Conservation (phyloP, 1,140 invertebrate species). For the Neocloeon triangulifer region DNA sequence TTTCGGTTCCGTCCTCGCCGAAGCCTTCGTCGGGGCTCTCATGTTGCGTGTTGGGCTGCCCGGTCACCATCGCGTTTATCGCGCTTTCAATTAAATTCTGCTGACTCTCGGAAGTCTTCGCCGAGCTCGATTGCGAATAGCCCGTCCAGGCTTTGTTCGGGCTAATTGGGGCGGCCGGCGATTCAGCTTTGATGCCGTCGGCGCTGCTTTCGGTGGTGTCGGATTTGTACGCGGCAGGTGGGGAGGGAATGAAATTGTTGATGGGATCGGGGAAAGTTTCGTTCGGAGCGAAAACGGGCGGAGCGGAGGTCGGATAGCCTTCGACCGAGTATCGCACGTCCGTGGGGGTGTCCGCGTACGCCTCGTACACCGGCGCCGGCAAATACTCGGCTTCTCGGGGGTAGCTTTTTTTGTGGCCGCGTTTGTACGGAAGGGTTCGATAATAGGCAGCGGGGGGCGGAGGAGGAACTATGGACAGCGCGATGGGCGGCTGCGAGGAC, state of each 20-base stretch:
- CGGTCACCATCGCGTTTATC: not conserved
- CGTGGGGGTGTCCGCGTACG: constrained; percentile 15
- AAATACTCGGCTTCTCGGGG: constrained; percentile 41
- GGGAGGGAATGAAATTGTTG: constrained; percentile 10
- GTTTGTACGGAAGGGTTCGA: constrained; percentile 42
- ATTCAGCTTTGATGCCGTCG: not conserved
- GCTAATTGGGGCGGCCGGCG: constrained; percentile 1
- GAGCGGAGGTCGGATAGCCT: constrained; percentile 36
- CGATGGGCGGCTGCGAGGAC: constrained; percentile 21
- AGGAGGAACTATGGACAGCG: constrained; percentile 13
- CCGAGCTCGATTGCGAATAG: not conserved
- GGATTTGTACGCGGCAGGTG: constrained; percentile 8
- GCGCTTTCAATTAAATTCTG: not conserved
- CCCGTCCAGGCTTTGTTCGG: not conserved
- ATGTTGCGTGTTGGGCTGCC: constrained; percentile 7
- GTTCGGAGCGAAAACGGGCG: constrained; percentile 14
- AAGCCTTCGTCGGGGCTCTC: constrained; percentile 75
- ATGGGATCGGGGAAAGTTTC: constrained; percentile 23
- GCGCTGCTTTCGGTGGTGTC: not conserved
- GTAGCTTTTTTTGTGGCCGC: constrained; percentile 28
- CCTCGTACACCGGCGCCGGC: constrained; percentile 14
- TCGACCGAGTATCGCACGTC: constrained; percentile 54
- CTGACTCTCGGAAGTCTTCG: not conserved
- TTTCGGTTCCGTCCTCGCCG: constrained; percentile 40
- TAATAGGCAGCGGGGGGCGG: constrained; percentile 28